Base-by-base conservation (phyloP, 2,113 vertebrate genomes). In the Campylorhamphus procurvoides region DNA sequence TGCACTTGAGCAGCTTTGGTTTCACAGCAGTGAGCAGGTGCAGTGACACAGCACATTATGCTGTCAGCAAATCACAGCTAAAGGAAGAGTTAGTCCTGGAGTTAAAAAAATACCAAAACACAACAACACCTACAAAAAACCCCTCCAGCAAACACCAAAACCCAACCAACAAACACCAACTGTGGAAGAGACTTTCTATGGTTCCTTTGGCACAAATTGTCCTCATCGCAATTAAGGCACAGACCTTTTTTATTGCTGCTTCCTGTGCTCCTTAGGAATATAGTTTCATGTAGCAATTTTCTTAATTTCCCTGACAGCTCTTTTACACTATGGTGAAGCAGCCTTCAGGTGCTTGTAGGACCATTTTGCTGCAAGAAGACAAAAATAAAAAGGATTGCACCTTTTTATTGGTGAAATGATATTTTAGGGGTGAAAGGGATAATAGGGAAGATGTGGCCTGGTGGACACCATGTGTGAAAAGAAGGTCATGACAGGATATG, bases 21-120 rank as follows among this genome's bases (percentile, higher is more conserved):
- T 93, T 94, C 91, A 85, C 72, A 90, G 14, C 35, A 55, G 46
- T 23, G 29, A 84, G 75, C 78, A 95, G 87, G 87, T 95, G 72
- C 50, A 40, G 29, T 73, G 87, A 47, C 1, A 1, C 10, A 28
- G 8, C 4, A 5, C 8, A 7, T 4, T 14, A 37, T 1, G 2
- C 29, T 47, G 7, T 60, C 62, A 94, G 73, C 31, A 89, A 82
- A 60, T 40, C 31, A 15, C 40, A 46, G 46, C 33, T 77, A 82
- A 91, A 82, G 20, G 13, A 33, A 50, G 49, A 69, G 11, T 28
- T 64, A 47, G 4, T 69, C 40, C 19, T 42, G 29, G 17, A 74
- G 8, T 52, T 50, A 84, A 66, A 46, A 11, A 3, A 25, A 29
- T 13, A 8, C 12, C 5, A 55, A 79, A 63, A 17, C 5, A 19